Evolutionary conservation across 2,888 invertebrate genomes (phyloP), one percentile per base, ranked within the genome.

Genomic region (Lamellibrachia satsuma): DNA sequence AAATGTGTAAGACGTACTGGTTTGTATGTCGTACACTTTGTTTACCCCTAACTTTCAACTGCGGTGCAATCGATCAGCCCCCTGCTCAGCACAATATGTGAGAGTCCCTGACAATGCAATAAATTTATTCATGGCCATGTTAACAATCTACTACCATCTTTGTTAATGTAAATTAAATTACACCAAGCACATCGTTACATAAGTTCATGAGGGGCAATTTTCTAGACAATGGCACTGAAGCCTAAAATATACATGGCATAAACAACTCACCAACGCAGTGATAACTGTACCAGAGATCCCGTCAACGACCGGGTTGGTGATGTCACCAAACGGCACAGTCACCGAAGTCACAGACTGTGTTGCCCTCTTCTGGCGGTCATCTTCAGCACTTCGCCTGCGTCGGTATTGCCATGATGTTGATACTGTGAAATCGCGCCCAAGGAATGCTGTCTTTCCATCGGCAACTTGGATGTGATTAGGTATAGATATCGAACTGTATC

Each of bases 281-380:
- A 75, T 22, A 75, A 75, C 22, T 22, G 91, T 52, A 8, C 91
- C 91, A 91, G 52, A 7, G 52, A 15, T n/a, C 8, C 91, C 91
- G n/a, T 15, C 52, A 4, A 22, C 52, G 15, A 27, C 91, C 9
- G 91, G 91, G n/a, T 91, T 91, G 4, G 27, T 57, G 52, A 91
- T 52, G 15, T 91, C n/a, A 91, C 91, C 91, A 52, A 91, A 91
- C n/a, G 91, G 55, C n/a, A 57, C 55, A 4, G 75, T 75, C 75
- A 75, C 75, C 22, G 75, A 75, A 4, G 22, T 75, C n/a, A 75
- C 75, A 75, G n/a, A 15, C 15, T 15, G 75, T 75, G 75, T n/a
- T 22, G 75, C 75, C 75, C 75, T 75, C 75, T 75, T 75, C 15
- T 75, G 75, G 75, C 75, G 75, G 75, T 75, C 22, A 6, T n/a